Percentiles rank a stretch among this genome's conserved stretches.
phyloP scores from a whole-genome alignment of 2,888 invertebrate species.

The Oxycera nigricornis region DNA sequence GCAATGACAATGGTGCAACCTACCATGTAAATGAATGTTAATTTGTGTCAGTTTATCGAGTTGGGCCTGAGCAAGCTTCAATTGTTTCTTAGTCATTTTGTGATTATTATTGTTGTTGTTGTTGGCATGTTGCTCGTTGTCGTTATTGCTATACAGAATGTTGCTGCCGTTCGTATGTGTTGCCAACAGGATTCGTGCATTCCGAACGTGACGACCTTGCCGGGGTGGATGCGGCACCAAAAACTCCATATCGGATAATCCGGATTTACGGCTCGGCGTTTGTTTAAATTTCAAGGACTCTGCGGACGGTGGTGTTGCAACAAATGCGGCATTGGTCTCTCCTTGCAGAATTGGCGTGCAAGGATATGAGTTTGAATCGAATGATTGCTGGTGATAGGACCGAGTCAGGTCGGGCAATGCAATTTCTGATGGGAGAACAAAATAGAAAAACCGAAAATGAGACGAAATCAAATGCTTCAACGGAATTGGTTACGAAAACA shows the following conservation, averaged over 20 bases:
- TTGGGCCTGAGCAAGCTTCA: conserved; percentile 73
- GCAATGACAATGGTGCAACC: conserved; percentile 53
- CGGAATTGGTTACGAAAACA: too few relatives aligned
- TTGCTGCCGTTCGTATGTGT: conserved; percentile 16
- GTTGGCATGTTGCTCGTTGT: conserved; percentile 20
- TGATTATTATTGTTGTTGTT: conserved; percentile 40
- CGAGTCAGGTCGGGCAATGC: conserved; percentile 50
- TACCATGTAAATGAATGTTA: conserved; percentile 86
- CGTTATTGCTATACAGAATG: not conserved
- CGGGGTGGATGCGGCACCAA: conserved; percentile 54
- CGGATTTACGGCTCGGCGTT: conserved; percentile 34
- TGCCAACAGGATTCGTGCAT: conserved; percentile 48
- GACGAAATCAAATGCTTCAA: conserved; percentile 45
- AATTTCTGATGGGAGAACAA: conserved; percentile 50
- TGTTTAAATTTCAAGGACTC: not conserved
- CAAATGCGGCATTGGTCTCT: conserved; percentile 36
- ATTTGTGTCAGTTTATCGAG: conserved; percentile 79
- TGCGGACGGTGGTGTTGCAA: conserved; percentile 30
- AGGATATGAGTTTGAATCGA: not conserved
- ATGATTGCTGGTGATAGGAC: conserved; percentile 36
- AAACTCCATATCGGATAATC: conserved; percentile 58
- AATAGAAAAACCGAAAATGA: conserved; percentile 46
- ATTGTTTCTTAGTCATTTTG: conserved; percentile 71
- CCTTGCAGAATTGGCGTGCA: conserved; percentile 10
- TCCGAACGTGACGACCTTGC: conserved; percentile 63